Conservation (phyloP, 30 jellyfish, hydroid and myxozoan species). For the Rhopilema esculentum region DNA sequence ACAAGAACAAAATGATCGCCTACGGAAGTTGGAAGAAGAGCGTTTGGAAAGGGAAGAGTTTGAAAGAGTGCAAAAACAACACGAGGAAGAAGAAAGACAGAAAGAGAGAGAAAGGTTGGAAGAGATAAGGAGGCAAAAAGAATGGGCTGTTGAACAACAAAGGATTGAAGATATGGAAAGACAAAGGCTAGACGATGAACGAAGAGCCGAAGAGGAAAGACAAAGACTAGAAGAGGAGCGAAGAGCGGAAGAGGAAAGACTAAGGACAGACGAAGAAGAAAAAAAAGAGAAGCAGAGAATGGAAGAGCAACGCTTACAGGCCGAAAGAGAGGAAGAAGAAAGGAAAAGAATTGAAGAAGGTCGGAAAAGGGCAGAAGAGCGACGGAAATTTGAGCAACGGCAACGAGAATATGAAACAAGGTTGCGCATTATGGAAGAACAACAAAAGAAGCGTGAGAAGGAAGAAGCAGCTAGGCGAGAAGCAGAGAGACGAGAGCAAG, state of each 20-base stretch:
- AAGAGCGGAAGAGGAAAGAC: conserved; percentile 45
- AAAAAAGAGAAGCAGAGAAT: conserved; percentile 41
- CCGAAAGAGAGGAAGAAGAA: conserved; percentile 34
- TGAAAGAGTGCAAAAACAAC: conserved; percentile 25
- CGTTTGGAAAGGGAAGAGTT: conserved; percentile 13
- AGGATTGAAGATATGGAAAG: background rate
- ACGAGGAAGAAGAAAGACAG: conserved; percentile 34
- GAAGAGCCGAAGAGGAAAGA: conserved; percentile 35
- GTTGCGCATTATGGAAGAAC: conserved; percentile 47
- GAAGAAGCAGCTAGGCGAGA: conserved; percentile 30
- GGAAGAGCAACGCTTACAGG: conserved; percentile 34
- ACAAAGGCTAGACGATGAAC: conserved; percentile 15
- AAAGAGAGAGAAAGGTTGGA: conserved; percentile 45
- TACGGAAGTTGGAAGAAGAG: conserved; percentile 32
- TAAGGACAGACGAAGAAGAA: conserved; percentile 47
- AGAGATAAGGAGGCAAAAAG: conserved; percentile 18
- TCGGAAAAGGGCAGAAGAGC: conserved; percentile 42
- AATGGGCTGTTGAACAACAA: conserved; percentile 9
- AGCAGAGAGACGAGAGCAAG: conserved; percentile 31
- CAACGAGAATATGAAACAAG: conserved; percentile 65
- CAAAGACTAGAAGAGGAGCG: background rate
- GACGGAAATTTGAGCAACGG: conserved; percentile 63
- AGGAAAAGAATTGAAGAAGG: conserved; percentile 24
- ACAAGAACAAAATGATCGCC: conserved; percentile 46
- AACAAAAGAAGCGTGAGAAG: conserved; percentile 33